phyloP scores from a whole-genome alignment of 2,888 invertebrate species.

The Plusia festucae region DNA sequence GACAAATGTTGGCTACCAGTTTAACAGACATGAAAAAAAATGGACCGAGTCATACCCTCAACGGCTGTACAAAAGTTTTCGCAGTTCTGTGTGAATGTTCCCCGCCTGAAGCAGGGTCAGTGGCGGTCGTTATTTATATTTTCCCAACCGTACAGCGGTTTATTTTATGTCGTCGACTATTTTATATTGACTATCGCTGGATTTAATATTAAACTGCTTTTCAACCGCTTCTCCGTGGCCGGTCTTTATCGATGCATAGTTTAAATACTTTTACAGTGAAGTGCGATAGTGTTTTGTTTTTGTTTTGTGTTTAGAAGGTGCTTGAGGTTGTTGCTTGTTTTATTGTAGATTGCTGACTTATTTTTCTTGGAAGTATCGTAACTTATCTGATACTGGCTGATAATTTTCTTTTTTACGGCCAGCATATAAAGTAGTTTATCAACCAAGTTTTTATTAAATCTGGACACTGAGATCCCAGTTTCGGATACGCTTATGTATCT shows the following conservation, averaged over 20 bases:
- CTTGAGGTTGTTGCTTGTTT: background rate
- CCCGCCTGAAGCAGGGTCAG: constrained; percentile 56
- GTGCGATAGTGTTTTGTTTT: constrained; percentile 17
- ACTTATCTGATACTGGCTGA: background rate
- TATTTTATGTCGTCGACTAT: constrained; percentile 61
- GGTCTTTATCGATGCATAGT: constrained; percentile 47
- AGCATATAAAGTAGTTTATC: background rate
- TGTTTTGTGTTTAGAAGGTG: constrained; percentile 24
- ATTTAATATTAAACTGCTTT: constrained; percentile 60
- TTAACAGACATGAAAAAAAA: background rate
- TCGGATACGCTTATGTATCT: background rate
- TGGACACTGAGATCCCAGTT: background rate
- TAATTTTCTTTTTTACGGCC: background rate
- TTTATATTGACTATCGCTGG: constrained; percentile 56
- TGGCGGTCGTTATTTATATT: constrained; percentile 68
- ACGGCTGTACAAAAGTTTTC: constrained; percentile 7
- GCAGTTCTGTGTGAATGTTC: constrained; percentile 47
- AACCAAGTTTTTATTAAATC: background rate
- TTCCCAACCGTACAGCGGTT: constrained; percentile 56
- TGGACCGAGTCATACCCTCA: background rate
- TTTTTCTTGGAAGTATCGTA: background rate
- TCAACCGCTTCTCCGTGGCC: constrained; percentile 34
- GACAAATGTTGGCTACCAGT: background rate
- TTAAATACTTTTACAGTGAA: constrained; percentile 40
- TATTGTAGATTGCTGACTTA: background rate